These are phyloP conservation scores for Lonchura striata DNA, from an alignment of 2,113 vertebrate genomes.

Conservation along the genomic window DNA sequence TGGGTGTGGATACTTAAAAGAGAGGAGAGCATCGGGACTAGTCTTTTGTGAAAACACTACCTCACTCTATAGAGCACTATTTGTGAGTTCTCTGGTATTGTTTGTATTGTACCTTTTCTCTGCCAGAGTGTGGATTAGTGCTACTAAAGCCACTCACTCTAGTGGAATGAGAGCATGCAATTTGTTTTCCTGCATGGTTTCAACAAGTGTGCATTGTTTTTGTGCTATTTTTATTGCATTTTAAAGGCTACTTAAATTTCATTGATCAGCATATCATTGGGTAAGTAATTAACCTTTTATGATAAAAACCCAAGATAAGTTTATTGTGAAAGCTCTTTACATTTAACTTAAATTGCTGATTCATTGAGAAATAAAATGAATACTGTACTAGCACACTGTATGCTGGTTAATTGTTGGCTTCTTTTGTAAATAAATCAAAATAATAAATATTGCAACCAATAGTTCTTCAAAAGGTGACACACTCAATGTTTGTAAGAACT, in stretches of 20 bases:
- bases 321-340: not conserved
- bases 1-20: slow-evolving; percentile 92
- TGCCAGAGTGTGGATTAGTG: slow-evolving; percentile 72
- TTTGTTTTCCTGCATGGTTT: slow-evolving; percentile 74
- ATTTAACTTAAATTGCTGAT: slow-evolving; percentile 16
- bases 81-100: slow-evolving; percentile 88
- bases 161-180: slow-evolving; percentile 76
- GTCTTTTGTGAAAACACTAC: slow-evolving; percentile 97
- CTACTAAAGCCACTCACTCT: slow-evolving; percentile 62
- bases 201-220: slow-evolving; percentile 49
- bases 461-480: slow-evolving; percentile 37
- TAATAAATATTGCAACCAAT: not conserved
- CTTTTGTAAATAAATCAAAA: slow-evolving; percentile 14
- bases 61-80: slow-evolving; percentile 91
- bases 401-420: slow-evolving; percentile 9
- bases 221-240: slow-evolving; percentile 63
- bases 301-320: slow-evolving; percentile 36
- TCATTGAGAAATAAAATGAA: slow-evolving; percentile 11
- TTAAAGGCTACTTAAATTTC: slow-evolving; percentile 60
- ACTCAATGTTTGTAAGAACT: not conserved
- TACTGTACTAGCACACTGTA: not conserved
- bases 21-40: slow-evolving; percentile 89
- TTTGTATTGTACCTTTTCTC: slow-evolving; percentile 70
- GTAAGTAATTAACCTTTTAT: slow-evolving; percentile 42
- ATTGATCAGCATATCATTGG: slow-evolving; percentile 56